A percentile compares a stretch with the other conserved stretches of the same genome.
phyloP scores from a whole-genome alignment of 1,140 invertebrate species.

The Diploscapter pachys region DNA sequence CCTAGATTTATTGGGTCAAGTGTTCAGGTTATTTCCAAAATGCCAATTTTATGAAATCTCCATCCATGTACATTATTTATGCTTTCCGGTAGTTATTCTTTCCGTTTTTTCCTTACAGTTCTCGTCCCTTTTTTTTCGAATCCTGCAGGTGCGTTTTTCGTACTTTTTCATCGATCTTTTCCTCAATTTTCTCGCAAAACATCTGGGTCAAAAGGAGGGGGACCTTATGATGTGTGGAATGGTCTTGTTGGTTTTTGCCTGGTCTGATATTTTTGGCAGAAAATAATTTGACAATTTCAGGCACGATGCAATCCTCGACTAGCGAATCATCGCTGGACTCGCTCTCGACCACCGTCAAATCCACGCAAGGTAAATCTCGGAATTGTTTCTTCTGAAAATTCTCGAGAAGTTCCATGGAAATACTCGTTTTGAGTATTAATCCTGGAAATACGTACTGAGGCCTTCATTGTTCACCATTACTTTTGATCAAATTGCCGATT shows the following conservation, averaged over 20 bases:
- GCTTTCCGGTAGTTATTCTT: too few relatives aligned
- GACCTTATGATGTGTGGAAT: not conserved
- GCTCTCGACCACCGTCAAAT: slow-evolving; percentile 30
- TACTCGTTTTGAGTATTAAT: too few relatives aligned
- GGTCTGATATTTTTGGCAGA: not conserved
- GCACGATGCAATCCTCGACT: slow-evolving; percentile 21
- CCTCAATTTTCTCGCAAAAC: too few relatives aligned
- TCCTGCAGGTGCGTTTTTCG: too few relatives aligned
- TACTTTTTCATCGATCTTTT: too few relatives aligned
- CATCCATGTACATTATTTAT: too few relatives aligned
- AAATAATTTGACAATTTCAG: not conserved
- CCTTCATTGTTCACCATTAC: not conserved
- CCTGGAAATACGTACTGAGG: too few relatives aligned
- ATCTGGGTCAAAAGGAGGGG: slow-evolving; percentile 2
- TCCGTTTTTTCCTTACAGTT: too few relatives aligned
- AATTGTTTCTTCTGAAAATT: not conserved
- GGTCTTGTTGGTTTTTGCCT: not conserved
- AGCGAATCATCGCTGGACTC: slow-evolving; percentile 36
- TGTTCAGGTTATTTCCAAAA: too few relatives aligned
- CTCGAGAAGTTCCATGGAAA: not conserved
- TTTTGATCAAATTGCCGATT: not conserved
- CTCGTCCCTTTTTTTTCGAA: too few relatives aligned
- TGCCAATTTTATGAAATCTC: too few relatives aligned
- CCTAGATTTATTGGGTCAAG: too few relatives aligned
- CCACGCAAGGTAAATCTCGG: slow-evolving; percentile 19